phyloP scores from a whole-genome alignment of 2,113 vertebrate genomes.

The Seriola quinqueradiata region DNA sequence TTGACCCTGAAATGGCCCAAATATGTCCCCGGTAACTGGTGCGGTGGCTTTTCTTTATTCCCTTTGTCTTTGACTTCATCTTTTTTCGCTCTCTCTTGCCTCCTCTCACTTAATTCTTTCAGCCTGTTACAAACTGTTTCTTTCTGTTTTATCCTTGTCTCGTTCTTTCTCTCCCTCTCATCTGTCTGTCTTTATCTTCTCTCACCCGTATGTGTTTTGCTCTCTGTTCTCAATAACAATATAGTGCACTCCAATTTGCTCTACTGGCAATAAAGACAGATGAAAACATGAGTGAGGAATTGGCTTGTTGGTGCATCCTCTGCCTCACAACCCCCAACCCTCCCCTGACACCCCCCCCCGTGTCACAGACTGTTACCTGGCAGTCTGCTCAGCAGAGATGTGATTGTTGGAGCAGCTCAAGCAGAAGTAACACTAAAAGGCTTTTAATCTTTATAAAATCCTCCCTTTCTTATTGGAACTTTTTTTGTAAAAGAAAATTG shows the following conservation, averaged over 20 bases:
- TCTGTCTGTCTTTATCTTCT: constrained; percentile 27
- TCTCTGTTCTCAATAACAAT: constrained; percentile 50
- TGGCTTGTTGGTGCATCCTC: constrained; percentile 39
- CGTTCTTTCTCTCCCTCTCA: constrained; percentile 18
- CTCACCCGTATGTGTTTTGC: constrained; percentile 11
- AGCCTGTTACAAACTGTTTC: background rate
- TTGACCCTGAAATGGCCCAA: background rate
- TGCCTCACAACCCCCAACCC: constrained; percentile 46
- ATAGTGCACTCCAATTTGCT: constrained; percentile 58
- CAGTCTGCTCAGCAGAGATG: constrained; percentile 66
- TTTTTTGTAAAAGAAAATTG: constrained; percentile 46
- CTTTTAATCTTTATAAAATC: constrained; percentile 71
- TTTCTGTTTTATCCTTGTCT: constrained; percentile 32
- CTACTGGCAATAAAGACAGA: constrained; percentile 53
- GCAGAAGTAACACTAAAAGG: constrained; percentile 76
- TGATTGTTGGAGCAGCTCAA: constrained; percentile 64
- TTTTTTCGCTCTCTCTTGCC: background rate
- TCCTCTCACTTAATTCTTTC: background rate
- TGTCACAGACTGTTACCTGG: constrained; percentile 62
- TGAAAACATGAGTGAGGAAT: constrained; percentile 56
- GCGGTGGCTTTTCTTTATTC: constrained; percentile 1
- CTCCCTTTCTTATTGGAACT: constrained; percentile 37
- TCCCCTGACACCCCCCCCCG: constrained; percentile 32
- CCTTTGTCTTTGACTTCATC: constrained; percentile 9
- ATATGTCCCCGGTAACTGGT: constrained; percentile 17